Evolutionary conservation across 2,113 vertebrate genomes (phyloP), one percentile per base, ranked within the genome.

Genomic region (Indicator indicator): DNA sequence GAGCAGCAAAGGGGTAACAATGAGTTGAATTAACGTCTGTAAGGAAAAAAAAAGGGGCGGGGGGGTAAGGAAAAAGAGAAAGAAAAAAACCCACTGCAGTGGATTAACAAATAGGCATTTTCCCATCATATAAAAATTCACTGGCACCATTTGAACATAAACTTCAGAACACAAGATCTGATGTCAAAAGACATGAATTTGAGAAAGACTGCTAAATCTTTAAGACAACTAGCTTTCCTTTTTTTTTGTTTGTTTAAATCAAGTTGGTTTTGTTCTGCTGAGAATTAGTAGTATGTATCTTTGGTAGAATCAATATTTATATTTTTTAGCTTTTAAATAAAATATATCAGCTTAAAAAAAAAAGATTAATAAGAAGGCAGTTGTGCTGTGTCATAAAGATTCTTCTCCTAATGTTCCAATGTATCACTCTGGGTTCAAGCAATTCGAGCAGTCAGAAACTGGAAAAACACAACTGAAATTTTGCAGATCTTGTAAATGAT

Each of bases 251-350:
- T 79, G 74, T 73, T 85, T 9, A 48, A 89, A 83, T 83, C 92
- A 97, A 73, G 58, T 94, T 83, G 75, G 56, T 74, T 95, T 91
- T 95, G 96, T 96, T 97, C 91, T 95, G 95, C 84, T 97, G 97
- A 97, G 91, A 98, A 98, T 98, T 98, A 97, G 97, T 97, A 97
- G 89, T 96, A 95, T 89, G 95, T 97, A 97, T 99, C 99, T 99
- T 99, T 99, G 98, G 98, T 99, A 98, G 98, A 98, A 98, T 97
- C 89, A 89, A 83, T 97, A 97, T 94, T 86, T 97, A 48, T 97
- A 95, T 91, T 94, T 97, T 96, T 96, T 90, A 94, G 62, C 89
- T 97, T 97, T 96, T 95, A 98, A 98, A 97, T 96, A 97, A 93
- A 98, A 95, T 81, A 90, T 42, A 96, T 96, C 93, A 89, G 87